Percentiles rank a stretch among this genome's conserved stretches.
These are phyloP conservation scores for Geodia barretti DNA, from an alignment of 37 sponge, comb jelly and placozoan species.

Conservation along the genomic window DNA sequence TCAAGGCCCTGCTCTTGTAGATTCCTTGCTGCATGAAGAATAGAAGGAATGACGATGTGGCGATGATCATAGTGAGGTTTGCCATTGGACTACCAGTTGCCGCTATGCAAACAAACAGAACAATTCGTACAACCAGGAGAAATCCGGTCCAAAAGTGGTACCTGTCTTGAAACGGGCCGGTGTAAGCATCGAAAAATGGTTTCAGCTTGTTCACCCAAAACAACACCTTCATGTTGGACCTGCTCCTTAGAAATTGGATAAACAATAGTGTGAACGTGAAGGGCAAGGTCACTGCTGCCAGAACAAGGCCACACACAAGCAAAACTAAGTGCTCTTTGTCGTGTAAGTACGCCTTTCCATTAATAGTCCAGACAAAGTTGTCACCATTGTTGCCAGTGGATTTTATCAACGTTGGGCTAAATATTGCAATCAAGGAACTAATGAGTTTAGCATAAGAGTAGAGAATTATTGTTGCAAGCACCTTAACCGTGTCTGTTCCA, in stretches of 20 bases:
- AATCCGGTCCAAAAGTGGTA: constrained; percentile 24
- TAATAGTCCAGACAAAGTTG: not conserved
- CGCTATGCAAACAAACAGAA: not conserved
- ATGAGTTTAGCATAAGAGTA: constrained; percentile 6
- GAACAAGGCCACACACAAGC: not conserved
- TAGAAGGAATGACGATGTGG: not conserved
- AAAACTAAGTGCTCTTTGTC: constrained; percentile 6
- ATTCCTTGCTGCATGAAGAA: not conserved
- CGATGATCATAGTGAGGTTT: not conserved
- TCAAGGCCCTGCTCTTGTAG: not conserved
- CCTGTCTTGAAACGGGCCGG: constrained; percentile 1
- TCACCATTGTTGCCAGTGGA: not conserved
- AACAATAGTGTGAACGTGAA: constrained; percentile 9
- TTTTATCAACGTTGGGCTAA: not conserved
- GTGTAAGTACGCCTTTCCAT: constrained; percentile 9
- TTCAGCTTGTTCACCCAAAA: constrained; percentile 16
- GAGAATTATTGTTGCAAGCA: constrained; percentile 21
- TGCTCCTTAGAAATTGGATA: not conserved
- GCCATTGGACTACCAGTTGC: not conserved
- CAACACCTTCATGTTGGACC: not conserved
- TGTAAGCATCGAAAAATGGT: constrained; percentile 30
- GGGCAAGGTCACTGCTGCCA: not conserved
- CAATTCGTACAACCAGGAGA: constrained; percentile 2
- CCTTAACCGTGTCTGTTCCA: constrained; percentile 1
- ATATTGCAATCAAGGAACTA: not conserved